Conservation (phyloP, 2,113 vertebrate species). For the Tetraodon nigroviridis region DNA sequence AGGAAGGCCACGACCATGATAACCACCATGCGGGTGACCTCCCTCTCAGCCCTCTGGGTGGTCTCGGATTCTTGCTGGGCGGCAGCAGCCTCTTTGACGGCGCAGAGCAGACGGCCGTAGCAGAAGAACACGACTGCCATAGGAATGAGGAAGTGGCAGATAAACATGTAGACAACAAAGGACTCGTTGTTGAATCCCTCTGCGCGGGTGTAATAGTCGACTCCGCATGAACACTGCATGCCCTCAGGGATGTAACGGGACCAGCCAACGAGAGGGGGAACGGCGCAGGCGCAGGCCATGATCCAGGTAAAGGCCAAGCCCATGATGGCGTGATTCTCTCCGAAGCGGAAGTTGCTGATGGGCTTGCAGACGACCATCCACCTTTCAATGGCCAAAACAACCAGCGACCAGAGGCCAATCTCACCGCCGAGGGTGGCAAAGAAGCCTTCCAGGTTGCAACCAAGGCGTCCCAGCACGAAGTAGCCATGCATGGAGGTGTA, state of each 20-base stretch:
- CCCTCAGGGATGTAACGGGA: conserved; percentile 94
- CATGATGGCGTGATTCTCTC: conserved; percentile 91
- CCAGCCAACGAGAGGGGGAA: conserved; percentile 87
- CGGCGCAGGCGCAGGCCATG: conserved; percentile 81
- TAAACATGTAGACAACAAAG: conserved; percentile 96
- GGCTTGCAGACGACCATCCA: conserved; percentile 97
- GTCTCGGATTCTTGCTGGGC: conserved; percentile 96
- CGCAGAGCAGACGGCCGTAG: conserved; percentile 93
- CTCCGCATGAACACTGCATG: conserved; percentile 93
- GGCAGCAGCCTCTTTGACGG: conserved; percentile 93
- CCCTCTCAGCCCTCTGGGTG: conserved; percentile 95
- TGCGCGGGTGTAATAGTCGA: conserved; percentile 94
- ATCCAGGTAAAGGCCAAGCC: conserved; percentile 83
- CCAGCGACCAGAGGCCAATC: conserved; percentile 88
- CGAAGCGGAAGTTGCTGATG: conserved; percentile 95
- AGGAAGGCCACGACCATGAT: conserved; percentile 90
- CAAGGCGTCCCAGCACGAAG: conserved; percentile 87
- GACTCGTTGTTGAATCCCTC: conserved; percentile 88
- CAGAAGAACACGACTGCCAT: conserved; percentile 84
- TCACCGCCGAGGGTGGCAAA: conserved; percentile 93
- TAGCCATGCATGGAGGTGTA: conserved; percentile 92
- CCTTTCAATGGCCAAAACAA: conserved; percentile 89
- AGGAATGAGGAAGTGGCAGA: conserved; percentile 82
- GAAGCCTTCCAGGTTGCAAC: conserved; percentile 92
- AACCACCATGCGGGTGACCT: conserved; percentile 95